Conservation (phyloP, 2,888 invertebrate species). For the Chloroclystis v-ata region DNA sequence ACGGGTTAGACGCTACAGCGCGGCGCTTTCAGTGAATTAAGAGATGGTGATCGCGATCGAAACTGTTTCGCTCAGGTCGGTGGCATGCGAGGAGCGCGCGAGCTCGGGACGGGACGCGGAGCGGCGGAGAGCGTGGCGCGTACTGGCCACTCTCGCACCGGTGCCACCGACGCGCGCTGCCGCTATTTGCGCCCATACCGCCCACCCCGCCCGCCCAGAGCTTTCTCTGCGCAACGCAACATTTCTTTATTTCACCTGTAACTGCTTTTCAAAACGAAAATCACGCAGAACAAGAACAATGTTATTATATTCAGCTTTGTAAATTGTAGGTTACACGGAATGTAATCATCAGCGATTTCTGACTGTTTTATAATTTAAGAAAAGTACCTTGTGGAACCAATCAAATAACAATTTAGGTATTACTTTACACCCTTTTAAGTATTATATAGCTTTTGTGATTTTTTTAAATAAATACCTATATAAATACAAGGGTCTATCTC, state of each 20-base stretch:
- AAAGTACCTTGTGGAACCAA: neutral
- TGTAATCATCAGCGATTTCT: constrained; percentile 11
- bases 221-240: constrained; percentile 74
- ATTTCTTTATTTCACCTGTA: constrained; percentile 52
- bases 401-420: too few relatives aligned
- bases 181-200: constrained; percentile 69
- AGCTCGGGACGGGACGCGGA: constrained; percentile 19
- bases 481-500: too few relatives aligned
- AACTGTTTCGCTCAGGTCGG: constrained; percentile 26
- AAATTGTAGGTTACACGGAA: constrained; percentile 7
- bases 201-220: constrained; percentile 61
- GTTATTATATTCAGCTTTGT: neutral
- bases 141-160: constrained; percentile 41
- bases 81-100: constrained; percentile 15
- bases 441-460: too few relatives aligned
- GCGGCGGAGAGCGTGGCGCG: constrained; percentile 45
- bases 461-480: too few relatives aligned
- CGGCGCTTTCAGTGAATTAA: neutral
- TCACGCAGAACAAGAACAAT: neutral
- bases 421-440: too few relatives aligned
- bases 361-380: constrained; percentile 10
- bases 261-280: constrained; percentile 5
- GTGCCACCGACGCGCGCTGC: constrained; percentile 54
- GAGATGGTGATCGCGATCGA: constrained; percentile 27
- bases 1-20: neutral